Conservation (phyloP, 2,888 invertebrate species). For the Heliconius ismenius region DNA sequence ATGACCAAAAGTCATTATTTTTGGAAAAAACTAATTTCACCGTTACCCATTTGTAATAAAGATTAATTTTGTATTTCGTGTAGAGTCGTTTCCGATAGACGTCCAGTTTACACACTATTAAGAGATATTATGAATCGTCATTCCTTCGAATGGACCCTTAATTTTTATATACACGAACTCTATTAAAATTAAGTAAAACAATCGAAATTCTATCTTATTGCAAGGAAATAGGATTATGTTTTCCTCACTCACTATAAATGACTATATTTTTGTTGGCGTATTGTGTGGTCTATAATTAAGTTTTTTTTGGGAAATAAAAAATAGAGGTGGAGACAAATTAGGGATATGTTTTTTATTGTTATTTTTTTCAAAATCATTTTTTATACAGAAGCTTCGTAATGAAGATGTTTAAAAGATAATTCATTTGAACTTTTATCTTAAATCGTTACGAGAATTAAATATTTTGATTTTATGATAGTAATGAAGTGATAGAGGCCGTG, state of each 20-base stretch:
- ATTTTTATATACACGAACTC: slow-evolving; percentile 55
- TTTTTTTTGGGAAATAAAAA: slow-evolving; percentile 35
- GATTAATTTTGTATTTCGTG: not conserved
- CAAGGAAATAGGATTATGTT: not conserved
- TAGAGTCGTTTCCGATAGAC: slow-evolving; percentile 21
- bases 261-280: slow-evolving; percentile 32
- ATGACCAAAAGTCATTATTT: slow-evolving; percentile 22
- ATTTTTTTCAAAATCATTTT: slow-evolving; percentile 2
- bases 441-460: not conserved
- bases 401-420: slow-evolving; percentile 8
- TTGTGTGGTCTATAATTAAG: slow-evolving; percentile 49
- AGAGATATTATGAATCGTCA: slow-evolving; percentile 58
- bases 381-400: slow-evolving; percentile 16
- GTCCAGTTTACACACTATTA: slow-evolving; percentile 43
- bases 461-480: not conserved
- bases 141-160: slow-evolving; percentile 57
- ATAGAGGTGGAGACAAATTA: slow-evolving; percentile 41
- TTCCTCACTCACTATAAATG: not conserved
- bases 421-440: not conserved
- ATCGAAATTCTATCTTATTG: not conserved
- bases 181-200: slow-evolving; percentile 37
- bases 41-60: not conserved
- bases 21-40: not conserved
- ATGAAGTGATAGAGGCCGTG: not conserved
- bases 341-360: not conserved